Conservation (phyloP, 2,888 invertebrate species). For the Electrophaes corylata region DNA sequence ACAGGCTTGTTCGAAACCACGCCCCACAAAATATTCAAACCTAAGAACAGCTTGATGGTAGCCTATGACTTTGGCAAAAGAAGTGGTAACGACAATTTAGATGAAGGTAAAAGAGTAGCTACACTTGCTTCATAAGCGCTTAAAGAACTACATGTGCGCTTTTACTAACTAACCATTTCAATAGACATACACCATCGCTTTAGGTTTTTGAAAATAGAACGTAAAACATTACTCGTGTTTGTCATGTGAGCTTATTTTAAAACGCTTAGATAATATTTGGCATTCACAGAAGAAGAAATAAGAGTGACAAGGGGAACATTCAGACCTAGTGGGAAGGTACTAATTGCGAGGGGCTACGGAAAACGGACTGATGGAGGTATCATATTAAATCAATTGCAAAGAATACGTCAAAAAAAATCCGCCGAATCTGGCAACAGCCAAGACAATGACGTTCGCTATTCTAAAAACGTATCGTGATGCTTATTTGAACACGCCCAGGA, state of each 20-base stretch:
- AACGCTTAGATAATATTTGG: constrained; percentile 47
- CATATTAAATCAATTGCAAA: neutral
- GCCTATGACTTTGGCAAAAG: constrained; percentile 73
- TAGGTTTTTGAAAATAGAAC: neutral
- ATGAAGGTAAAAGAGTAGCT: constrained; percentile 64
- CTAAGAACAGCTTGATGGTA: constrained; percentile 65
- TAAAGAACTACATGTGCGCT: constrained; percentile 5
- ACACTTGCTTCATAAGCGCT: constrained; percentile 10
- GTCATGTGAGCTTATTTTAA: constrained; percentile 21
- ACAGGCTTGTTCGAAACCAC: constrained; percentile 50
- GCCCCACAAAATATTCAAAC: constrained; percentile 61
- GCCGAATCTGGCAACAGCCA: neutral
- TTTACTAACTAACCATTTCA: neutral
- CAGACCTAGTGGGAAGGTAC: constrained; percentile 70
- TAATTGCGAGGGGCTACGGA: constrained; percentile 75
- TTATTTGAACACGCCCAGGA: neutral
- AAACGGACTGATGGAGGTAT: constrained; percentile 43
- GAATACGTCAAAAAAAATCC: neutral
- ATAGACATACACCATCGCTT: neutral
- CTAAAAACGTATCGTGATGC: constrained; percentile 1
- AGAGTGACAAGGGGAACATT: constrained; percentile 71
- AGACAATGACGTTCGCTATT: neutral
- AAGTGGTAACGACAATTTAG: constrained; percentile 61
- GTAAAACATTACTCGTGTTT: neutral
- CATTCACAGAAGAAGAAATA: constrained; percentile 72